Evolutionary conservation across 2,797 vertebrate genomes (phyloP).

Genomic region (Mus minutoides): DNA sequence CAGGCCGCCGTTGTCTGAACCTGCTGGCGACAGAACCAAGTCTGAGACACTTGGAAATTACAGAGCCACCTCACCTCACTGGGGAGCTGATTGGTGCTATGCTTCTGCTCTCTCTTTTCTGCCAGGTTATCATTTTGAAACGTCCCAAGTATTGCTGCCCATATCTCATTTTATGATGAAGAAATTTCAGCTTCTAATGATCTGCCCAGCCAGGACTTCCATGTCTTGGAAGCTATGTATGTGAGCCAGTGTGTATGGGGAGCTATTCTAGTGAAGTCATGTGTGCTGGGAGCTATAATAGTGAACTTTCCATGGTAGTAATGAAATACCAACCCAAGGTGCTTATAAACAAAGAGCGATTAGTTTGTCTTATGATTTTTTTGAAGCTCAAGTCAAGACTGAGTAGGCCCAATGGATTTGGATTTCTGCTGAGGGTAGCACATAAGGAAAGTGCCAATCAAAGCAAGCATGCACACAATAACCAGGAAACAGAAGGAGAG

Average conservation of each 20-base stretch:
- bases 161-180: conserved; percentile 44
- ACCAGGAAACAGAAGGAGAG: neutral
- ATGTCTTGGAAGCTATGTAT: neutral
- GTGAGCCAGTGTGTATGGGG: neutral
- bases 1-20: conserved; percentile 33
- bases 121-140: neutral
- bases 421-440: neutral
- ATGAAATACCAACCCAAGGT: neutral
- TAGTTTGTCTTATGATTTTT: neutral
- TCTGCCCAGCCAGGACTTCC: neutral
- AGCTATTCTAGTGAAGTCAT: neutral
- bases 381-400: neutral
- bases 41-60: conserved; percentile 27
- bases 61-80: neutral
- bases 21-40: conserved; percentile 46
- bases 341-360: neutral
- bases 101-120: neutral
- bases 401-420: neutral
- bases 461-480: neutral
- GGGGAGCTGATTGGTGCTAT: conserved; percentile 12
- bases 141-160: neutral
- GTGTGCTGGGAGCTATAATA: neutral
- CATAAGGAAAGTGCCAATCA: neutral
- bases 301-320: neutral
- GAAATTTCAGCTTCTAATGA: neutral